A percentile compares a stretch with the other conserved stretches of the same genome.
These are phyloP conservation scores for Acanthaster planci DNA, from an alignment of 35 echinoderm and acorn worm species.

Conservation along the genomic window DNA sequence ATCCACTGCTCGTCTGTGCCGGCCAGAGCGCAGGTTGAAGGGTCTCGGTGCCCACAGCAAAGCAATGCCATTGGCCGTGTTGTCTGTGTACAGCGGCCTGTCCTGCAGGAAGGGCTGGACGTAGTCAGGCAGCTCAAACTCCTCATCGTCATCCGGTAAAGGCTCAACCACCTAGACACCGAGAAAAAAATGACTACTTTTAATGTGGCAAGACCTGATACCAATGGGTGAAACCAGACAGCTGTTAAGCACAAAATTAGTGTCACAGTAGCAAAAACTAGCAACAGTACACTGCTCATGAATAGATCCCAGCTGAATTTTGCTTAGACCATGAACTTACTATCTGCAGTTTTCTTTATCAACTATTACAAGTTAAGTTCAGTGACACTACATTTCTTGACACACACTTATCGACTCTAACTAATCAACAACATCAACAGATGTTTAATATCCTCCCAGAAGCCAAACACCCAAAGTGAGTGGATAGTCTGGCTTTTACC, in stretches of 20 bases:
- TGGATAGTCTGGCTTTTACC: constrained; percentile 45
- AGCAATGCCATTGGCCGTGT: constrained; percentile 96
- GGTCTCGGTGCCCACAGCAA: constrained; percentile 94
- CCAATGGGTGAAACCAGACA: no score
- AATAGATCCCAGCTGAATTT: no score
- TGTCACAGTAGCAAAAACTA: no score
- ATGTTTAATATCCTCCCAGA: neutral
- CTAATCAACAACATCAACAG: no score
- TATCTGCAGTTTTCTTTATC: no score
- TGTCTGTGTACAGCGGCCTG: constrained; percentile 94
- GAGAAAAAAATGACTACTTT: neutral
- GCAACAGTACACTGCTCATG: no score
- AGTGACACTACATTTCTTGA: no score
- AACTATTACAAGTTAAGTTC: no score
- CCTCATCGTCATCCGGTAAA: constrained; percentile 89
- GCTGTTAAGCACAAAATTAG: no score
- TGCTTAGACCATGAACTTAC: no score
- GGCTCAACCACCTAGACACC: constrained; percentile 63
- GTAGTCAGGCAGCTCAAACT: constrained; percentile 97
- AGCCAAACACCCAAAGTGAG: neutral
- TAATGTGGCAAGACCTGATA: no score
- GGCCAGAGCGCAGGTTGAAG: constrained; percentile 88
- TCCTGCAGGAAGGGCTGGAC: constrained; percentile 90
- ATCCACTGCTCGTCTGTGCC: constrained; percentile 88
- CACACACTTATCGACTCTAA: no score